Base-by-base conservation (phyloP, 2,888 invertebrate species). In the Stegana nigrithorax region DNA sequence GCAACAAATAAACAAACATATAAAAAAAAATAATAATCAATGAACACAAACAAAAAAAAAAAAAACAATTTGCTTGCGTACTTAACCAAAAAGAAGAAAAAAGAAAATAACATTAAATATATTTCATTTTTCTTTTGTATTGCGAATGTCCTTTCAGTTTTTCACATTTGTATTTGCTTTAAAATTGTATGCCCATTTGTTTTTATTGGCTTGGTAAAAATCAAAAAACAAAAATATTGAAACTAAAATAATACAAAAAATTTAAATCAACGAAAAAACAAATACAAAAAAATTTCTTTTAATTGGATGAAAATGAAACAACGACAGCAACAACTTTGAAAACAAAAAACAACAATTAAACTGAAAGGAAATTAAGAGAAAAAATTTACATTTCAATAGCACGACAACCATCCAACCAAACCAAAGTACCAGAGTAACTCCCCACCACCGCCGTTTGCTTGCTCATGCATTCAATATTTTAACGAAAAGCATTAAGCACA, bases 301-400 rank as follows among this genome's bases (percentile, higher is more conserved):
- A n/a, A n/a, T n/a, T n/a, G n/a, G n/a, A n/a, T 23, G 19, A 47
- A 23, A 23, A 23, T 21, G 19, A 12, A 4, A 10, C 47, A 47
- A 47, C 8, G 23, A 21, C 19, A 2, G 17, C 10, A 45, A 45
- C 5, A 45, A 19, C 5, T 17, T 42, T 2, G 6, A 19, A 45
- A 17, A 21, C 12, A 50, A 50, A 25, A 45, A 45, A 45, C 19
- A 51, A 27, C 3, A 51, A 27, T 29, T 29, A 51, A 55, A 55
- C 53, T 55, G 53, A 55, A 55, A 55, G 53, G 53, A 55, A 55
- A 55, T 55, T 55, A 55, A 55, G 53, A 10, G 32, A 19, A 55
- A 55, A 55, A 4, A 55, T 55, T 55, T 55, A 8, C 53, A 55
- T 55, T 36, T 36, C 32, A 55, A 55, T 10, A 21, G 36, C 36